These are phyloP conservation scores for Steinernema khuongi DNA, from an alignment of 1,140 invertebrate genomes.

Conservation along the genomic window DNA sequence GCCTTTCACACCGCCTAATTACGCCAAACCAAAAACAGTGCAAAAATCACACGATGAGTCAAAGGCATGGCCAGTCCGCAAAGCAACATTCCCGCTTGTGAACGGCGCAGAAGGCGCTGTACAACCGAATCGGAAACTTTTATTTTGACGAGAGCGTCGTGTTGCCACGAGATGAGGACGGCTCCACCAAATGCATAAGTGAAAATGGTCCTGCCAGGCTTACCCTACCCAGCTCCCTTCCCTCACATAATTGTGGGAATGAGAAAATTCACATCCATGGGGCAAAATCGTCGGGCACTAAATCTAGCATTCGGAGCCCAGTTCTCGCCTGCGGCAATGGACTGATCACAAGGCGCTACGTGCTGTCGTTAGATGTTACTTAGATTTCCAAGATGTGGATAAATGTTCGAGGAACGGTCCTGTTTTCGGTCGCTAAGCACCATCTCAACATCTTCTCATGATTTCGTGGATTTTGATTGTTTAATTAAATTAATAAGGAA, in stretches of 20 bases:
- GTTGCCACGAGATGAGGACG: not conserved
- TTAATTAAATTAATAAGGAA: not conserved
- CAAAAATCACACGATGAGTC: conserved; percentile 12
- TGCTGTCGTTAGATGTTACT: too few relatives aligned
- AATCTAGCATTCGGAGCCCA: not conserved
- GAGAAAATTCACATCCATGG: conserved; percentile 4
- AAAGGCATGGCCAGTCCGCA: not conserved
- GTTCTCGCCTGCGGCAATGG: not conserved
- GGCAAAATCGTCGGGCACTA: not conserved
- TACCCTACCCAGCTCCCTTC: not conserved
- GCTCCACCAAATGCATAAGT: not conserved
- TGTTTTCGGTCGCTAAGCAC: not conserved
- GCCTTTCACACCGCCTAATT: not conserved
- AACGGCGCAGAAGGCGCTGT: not conserved
- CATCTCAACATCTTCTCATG: too few relatives aligned
- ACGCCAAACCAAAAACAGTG: conserved; percentile 7
- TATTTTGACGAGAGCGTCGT: not conserved
- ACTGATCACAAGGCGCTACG: too few relatives aligned
- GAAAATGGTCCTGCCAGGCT: not conserved
- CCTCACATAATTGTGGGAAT: conserved; percentile 10
- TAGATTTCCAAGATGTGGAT: too few relatives aligned
- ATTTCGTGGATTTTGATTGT: too few relatives aligned
- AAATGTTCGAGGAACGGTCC: too few relatives aligned
- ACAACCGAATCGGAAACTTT: not conserved
- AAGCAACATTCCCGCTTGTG: not conserved